A percentile compares a stretch with the other conserved stretches of the same genome.
phyloP scores from a whole-genome alignment of 2,888 invertebrate species.

The Brachyptera putata region DNA sequence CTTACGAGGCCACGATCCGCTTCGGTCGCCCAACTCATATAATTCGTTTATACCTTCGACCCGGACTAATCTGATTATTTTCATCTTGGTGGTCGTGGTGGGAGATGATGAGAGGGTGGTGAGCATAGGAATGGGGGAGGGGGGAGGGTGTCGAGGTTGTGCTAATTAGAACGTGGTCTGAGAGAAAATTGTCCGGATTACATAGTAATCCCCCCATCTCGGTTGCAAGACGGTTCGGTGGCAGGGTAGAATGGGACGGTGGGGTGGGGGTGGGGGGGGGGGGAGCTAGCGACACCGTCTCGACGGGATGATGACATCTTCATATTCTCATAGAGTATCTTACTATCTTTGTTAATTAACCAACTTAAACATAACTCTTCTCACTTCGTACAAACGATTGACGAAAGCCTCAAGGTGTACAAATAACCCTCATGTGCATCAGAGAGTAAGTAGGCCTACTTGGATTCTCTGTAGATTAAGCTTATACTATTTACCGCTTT shows the following conservation, averaged over 20 bases:
- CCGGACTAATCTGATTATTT: slow-evolving; percentile 7
- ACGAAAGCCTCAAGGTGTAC: no score
- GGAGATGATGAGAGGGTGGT: background rate
- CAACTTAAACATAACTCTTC: background rate
- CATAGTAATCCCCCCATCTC: background rate
- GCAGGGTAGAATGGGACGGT: background rate
- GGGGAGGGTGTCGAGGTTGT: background rate
- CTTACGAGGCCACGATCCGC: no score
- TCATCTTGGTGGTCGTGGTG: slow-evolving; percentile 5
- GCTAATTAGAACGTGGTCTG: slow-evolving; percentile 14
- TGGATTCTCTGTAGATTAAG: no score
- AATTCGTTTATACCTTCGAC: no score
- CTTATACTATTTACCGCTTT: no score
- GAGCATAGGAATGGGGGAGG: background rate
- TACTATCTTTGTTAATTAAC: background rate
- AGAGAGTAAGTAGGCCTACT: no score
- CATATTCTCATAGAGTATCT: background rate
- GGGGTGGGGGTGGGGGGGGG: background rate
- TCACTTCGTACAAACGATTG: background rate
- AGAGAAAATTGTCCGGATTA: slow-evolving; percentile 3
- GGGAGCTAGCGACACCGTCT: background rate
- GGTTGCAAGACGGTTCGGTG: background rate
- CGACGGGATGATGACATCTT: background rate
- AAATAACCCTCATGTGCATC: no score
- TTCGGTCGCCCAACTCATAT: no score